Evolutionary conservation across 2,888 invertebrate genomes (phyloP), one percentile per base, ranked within the genome.

Genomic region (Apamea anceps): DNA sequence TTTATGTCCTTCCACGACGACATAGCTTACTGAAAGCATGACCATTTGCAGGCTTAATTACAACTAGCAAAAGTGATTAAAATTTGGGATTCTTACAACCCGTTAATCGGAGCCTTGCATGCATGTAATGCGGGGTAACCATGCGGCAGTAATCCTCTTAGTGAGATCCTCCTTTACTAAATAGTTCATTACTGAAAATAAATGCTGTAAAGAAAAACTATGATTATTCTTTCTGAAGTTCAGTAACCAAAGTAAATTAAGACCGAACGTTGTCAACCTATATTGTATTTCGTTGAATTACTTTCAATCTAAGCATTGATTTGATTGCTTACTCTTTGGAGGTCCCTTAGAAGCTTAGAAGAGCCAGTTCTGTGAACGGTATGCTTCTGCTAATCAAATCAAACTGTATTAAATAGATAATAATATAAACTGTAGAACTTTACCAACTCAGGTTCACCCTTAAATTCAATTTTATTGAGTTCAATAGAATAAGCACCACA

Each of bases 81-180:
- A 71, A 67, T 74, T 82, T 42, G n/a, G 21, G 13, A 68, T 84
- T 77, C 54, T 77, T 75, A 63, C 28, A 77, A 75, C 57, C 57
- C 37, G 48, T 66, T 57, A 70, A 51, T n/a, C 32, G 32, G 37
- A 72, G 1, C 18, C 60, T 72, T 1, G 4, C 51, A 77, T 77
- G 75, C 28, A 73, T 75, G 66, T 70, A 60, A 85, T 80, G 12
- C 63, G 42, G 51, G 18, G 42, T 32, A 67, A 0, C 51, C 66
- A 80, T 60, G 75, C 37, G 71, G 13, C 18, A 18, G 2, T 77
- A 85, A 87, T 75, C 80, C 57, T 70, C 80, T 84, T 84, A 80
- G 7, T 13, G 5, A 54, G 25, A 48, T 65, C 45, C 72, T 51
- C 2, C 5, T 70, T 70, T 45, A 42, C 1, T 75, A 60, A 70